Evolutionary conservation across 2,888 invertebrate species (phyloP), one percentile per base, ranked within the genome.

Genomic region (Podotricha telesiphe): DNA sequence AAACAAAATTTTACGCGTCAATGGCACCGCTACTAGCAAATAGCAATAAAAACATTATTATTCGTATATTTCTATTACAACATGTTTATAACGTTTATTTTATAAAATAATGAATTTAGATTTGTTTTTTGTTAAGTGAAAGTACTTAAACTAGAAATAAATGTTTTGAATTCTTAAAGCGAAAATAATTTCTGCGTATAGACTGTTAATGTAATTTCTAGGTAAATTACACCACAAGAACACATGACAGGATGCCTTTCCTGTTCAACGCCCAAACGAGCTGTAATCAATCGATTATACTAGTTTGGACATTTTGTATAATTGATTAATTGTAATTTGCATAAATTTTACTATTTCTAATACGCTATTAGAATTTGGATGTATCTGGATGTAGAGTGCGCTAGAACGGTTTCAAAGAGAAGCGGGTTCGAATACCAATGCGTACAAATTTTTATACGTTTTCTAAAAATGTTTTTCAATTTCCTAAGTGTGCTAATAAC

Each of bases 251-350:
- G 59, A 59, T 59, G 59, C 45, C 45, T 42, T 45, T 59, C 59
- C 59, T 59, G 59, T 59, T 59, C 59, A n/a, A 45, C 59, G 59
- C 59, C 45, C 42, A 22, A 59, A 59, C 59, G 11, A 59, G 59
- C 45, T 59, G 59, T 45, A 45, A 59, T 59, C 59, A 22, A 42
- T 59, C 45, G 42, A 1, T 45, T 55, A 28, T 59, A 59, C 59
- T 22, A 59, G 22, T 59, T 45, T 28, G 22, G 11, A 45, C 22
- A 59, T 59, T 59, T 45, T 45, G 13, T 45, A 11, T 59, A 28
- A 45, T 59, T 45, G 22, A 42, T 3, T 45, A 59, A n/a, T n/a
- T 58, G 20, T 40, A 19, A 20, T 58, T 56, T 19, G 8, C 0
- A 17, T 45, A 22, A n/a, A 55, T 17, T 34, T 42, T 4, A 6